phyloP scores from a whole-genome alignment of 2,888 invertebrate genomes.

The Dichetophora obliterata region DNA sequence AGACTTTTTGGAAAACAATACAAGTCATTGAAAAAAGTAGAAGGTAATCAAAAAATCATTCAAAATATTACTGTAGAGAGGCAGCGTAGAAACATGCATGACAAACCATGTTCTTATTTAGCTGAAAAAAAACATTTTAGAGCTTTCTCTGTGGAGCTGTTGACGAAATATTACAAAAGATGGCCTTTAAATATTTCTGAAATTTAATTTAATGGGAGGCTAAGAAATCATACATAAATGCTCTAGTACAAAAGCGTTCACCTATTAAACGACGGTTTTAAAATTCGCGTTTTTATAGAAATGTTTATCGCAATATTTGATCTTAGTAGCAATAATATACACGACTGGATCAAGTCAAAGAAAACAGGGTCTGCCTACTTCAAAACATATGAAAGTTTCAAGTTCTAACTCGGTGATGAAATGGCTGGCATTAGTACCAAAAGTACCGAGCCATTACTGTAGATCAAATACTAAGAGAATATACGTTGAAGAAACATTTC shows the following conservation, averaged over 20 bases:
- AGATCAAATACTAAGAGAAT: no score
- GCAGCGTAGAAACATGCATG: not conserved
- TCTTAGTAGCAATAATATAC: not conserved
- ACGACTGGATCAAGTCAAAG: conserved; percentile 8
- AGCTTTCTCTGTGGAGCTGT: conserved; percentile 24
- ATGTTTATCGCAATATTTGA: conserved; percentile 15
- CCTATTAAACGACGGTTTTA: not conserved
- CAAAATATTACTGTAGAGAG: not conserved
- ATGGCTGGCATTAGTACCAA: not conserved
- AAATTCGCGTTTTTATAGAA: conserved; percentile 8
- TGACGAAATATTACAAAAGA: not conserved
- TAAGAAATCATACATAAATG: conserved; percentile 17
- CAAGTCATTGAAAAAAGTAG: not conserved
- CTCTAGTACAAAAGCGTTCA: not conserved
- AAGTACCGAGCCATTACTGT: no score
- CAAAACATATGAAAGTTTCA: not conserved
- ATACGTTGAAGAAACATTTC: conserved; percentile 23
- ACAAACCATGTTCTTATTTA: not conserved
- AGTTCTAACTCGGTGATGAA: not conserved
- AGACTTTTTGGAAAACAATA: conserved; percentile 22
- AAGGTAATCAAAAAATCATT: not conserved
- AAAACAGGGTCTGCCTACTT: not conserved
- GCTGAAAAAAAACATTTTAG: not conserved
- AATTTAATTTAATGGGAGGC: conserved; percentile 23
- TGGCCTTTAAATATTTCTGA: conserved; percentile 10